Evolutionary conservation across 2,113 vertebrate genomes (phyloP), one percentile per base, ranked within the genome.

Genomic region (Prunella fulvescens): DNA sequence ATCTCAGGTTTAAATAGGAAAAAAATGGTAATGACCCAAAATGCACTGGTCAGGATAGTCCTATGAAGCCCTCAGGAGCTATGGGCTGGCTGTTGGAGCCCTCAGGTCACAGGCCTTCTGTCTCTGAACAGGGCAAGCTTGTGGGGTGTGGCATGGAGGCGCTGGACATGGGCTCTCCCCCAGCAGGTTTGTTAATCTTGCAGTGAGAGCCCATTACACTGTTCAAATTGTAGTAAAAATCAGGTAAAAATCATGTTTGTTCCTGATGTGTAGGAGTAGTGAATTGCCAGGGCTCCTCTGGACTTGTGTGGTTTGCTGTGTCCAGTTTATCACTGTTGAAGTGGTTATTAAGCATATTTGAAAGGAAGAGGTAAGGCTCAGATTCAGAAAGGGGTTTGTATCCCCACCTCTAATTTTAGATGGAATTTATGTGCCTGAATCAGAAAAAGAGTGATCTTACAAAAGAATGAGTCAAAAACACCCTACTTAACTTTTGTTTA

Each of bases 11-110:
- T 51, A 73, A 92, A 81, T 45, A 69, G 1, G 1, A 31, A 47
- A 60, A 0, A 0, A 8, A 0, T 2, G 20, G 16, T n/a, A 76
- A 13, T 91, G 61, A 44, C 26, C 24, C 14, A 66, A 19, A 45
- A 14, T 23, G 6, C 11, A 10, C 5, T 57, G 26, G 3, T 51
- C 29, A 54, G 25, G 18, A 26, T 44, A 61, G 31, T 60, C 11
- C 7, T 54, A 7, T 70, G 50, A 61, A 65, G 28, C 1, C 17
- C 25, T 10, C 44, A 24, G 35, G 29, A 62, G 8, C n/a, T 67
- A 28, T 44, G 35, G 25, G 9, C 37, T 69, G 44, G 12, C 37
- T 53, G 19, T 19, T 37, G 39, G 51, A 33, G 37, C 19, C 9
- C 9, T 91, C 25, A 11, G 25, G 19, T 9, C 14, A 19, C 17